Evolutionary conservation across 2,797 vertebrate species (phyloP).

Genomic region (Sebastes minor): DNA sequence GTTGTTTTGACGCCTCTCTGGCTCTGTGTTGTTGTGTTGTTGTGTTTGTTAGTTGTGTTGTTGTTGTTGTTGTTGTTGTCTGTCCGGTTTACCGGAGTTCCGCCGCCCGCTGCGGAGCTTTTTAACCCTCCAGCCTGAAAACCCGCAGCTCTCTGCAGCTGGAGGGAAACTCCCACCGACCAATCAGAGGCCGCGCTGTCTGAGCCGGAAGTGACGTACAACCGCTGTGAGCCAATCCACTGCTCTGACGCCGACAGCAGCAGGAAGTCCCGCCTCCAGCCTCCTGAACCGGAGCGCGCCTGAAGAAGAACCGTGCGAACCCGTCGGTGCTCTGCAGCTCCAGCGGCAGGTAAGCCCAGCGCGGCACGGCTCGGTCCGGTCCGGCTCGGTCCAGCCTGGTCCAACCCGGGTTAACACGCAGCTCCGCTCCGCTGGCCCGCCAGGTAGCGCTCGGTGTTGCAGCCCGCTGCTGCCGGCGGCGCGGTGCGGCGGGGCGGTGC

Average conservation of each 20-base stretch:
- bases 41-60: not conserved
- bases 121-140: not conserved
- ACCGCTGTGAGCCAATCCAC: not conserved
- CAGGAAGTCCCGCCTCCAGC: conserved; percentile 44
- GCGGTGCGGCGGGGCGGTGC: conserved; percentile 47
- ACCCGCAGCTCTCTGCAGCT: not conserved
- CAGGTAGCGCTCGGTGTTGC: not conserved
- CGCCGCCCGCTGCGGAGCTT: not conserved
- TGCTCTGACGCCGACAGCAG: not conserved
- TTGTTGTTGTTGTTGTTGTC: not conserved
- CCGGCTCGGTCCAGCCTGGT: rapidly evolving
- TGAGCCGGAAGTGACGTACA: conserved; percentile 17
- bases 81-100: not conserved
- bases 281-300: conserved; percentile 36
- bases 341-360: conserved; percentile 46
- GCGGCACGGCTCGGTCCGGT: rapidly evolving
- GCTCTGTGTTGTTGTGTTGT: not conserved
- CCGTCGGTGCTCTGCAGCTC: not conserved
- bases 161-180: not conserved
- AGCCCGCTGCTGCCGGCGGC: not conserved
- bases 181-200: conserved; percentile 28
- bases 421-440: rapidly evolving
- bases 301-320: conserved; percentile 21
- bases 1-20: not conserved
- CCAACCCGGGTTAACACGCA: not conserved